Evolutionary conservation across 1,140 invertebrate species (phyloP), one percentile per base, ranked within the genome.

Genomic region (Cardiocondyla obscurior): DNA sequence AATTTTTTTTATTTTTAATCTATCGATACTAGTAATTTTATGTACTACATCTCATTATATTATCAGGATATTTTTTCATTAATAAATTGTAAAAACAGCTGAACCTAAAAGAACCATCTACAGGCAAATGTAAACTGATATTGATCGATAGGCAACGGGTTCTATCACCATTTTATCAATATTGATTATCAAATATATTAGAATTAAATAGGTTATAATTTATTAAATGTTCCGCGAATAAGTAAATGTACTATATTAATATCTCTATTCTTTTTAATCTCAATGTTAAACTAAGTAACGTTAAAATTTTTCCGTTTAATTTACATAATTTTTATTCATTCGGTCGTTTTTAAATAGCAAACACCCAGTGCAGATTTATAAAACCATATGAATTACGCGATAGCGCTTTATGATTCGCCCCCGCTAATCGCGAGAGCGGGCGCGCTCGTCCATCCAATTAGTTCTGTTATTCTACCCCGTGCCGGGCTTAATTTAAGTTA

Each of bases 391-490:
- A 64, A 53, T 55, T 62, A 77, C 46, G 25, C 19, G 73, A 79
- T 60, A 57, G 30, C 51, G 46, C 25, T 79, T 69, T 69, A 69
- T 79, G 62, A 79, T 79, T 42, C 62, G 62, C 74, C 60, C 60
- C 10, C 74, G n/a, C 60, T 79, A 69, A 79, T 79, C 33, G 62
- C 25, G 53, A 51, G 33, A 77, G 16, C 74, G 74, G 22, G 74
- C 36, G 79, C 44, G 76, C 10, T 51, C 76, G 76, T 60, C 65
- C 44, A 58, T 44, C 79, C 65, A 84, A 73, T 84, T 84, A 84
- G 79, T 83, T 72, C 55, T 49, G 65, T 84, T 84, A 84, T 84
- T 84, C 81, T 70, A 84, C 28, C 33, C 42, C 25, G 55, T 51
- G 39, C 77, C 77, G 65, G 25, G 82, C 58, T 84, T 72, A 84